Conservation (phyloP, 35 echinoderm and acorn worm genomes). For the Anneissia japonica region DNA sequence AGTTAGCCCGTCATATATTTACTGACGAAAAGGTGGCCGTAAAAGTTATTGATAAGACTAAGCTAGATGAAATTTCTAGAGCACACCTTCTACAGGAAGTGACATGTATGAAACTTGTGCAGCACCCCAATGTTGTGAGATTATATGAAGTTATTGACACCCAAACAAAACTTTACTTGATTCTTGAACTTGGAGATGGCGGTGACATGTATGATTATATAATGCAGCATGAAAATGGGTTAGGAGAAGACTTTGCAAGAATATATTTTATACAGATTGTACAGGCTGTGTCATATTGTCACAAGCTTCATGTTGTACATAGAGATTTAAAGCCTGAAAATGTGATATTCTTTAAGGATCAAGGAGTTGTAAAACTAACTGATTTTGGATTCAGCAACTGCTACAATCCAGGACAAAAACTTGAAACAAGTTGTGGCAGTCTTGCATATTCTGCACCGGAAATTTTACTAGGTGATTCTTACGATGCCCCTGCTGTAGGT, state of each 20-base stretch:
- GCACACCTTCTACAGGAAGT: conserved; percentile 97
- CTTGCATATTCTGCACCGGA: conserved; percentile 98
- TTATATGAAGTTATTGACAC: conserved; percentile 99
- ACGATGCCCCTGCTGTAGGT: conserved; percentile 98
- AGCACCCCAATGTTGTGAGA: conserved; percentile 91
- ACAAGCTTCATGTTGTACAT: conserved; percentile 92
- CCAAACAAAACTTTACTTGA: conserved; percentile 91
- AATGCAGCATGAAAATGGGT: conserved; percentile 95
- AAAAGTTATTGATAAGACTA: conserved; percentile 96
- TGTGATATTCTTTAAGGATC: conserved; percentile 98
- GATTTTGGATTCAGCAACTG: conserved; percentile 98
- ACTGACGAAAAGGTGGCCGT: conserved; percentile 97
- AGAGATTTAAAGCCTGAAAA: conserved; percentile 96
- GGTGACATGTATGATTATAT: conserved; percentile 99
- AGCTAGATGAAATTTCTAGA: conserved; percentile 81
- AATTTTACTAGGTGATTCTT: conserved; percentile 93
- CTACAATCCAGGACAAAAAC: conserved; percentile 78
- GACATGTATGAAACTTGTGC: conserved; percentile 93
- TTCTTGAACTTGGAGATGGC: conserved; percentile 94
- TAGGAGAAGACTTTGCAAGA: conserved; percentile 74
- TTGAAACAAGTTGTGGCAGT: conserved; percentile 97
- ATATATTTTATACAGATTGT: conserved; percentile 96
- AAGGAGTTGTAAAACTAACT: conserved; percentile 89
- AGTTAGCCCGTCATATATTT: conserved; percentile 89
- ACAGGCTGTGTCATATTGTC: conserved; percentile 94